Evolutionary conservation across 1,140 invertebrate species (phyloP).

Genomic region (Drosophila bipectinata): DNA sequence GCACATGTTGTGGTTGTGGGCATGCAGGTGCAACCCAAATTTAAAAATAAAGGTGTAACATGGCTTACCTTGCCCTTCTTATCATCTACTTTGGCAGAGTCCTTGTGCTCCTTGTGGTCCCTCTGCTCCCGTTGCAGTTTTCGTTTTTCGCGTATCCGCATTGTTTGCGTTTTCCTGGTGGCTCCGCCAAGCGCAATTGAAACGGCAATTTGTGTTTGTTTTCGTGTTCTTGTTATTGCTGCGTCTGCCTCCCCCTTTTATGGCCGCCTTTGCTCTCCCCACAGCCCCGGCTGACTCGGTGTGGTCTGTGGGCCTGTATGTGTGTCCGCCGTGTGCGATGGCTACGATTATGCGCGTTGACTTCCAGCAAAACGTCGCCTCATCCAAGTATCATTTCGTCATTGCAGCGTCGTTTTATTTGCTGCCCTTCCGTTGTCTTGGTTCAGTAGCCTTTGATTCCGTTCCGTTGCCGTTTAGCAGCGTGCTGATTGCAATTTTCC

Average conservation of each 20-base stretch:
- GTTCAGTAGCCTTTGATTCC: constrained; percentile 18
- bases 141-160: constrained; percentile 74
- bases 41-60: too few relatives aligned
- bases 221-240: constrained; percentile 50
- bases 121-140: constrained; percentile 55
- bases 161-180: constrained; percentile 51
- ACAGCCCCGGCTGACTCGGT: neutral
- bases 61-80: constrained; percentile 46
- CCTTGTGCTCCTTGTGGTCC: constrained; percentile 27
- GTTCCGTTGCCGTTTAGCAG: constrained; percentile 14
- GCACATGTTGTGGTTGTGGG: neutral
- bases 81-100: constrained; percentile 34
- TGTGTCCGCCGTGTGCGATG: constrained; percentile 44
- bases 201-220: constrained; percentile 47
- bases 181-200: constrained; percentile 26
- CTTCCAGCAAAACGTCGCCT: constrained; percentile 63
- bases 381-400: constrained; percentile 41
- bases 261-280: constrained; percentile 14
- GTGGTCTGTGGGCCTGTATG: constrained; percentile 3
- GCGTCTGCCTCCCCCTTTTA: constrained; percentile 53
- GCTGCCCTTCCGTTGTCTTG: constrained; percentile 15
- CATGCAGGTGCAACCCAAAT: neutral
- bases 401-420: constrained; percentile 33
- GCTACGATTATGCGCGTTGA: constrained; percentile 80
- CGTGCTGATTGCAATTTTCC: constrained; percentile 26